Conservation (phyloP, 2,113 vertebrate species). For the Dicentrarchus labrax region DNA sequence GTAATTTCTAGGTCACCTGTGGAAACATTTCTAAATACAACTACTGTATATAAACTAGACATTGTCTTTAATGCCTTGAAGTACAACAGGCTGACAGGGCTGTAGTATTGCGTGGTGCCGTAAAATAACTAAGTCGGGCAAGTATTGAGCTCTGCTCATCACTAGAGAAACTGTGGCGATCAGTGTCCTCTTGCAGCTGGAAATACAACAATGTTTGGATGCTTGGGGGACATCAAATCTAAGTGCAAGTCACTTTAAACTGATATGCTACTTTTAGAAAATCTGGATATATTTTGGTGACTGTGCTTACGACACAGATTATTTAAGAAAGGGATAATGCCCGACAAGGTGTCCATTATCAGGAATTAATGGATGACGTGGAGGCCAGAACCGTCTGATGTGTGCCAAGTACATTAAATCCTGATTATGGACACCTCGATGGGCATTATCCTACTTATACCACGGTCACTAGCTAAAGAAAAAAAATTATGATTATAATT, state of each 20-base stretch:
- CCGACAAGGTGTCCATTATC: too few species aligned
- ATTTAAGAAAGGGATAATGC: neutral
- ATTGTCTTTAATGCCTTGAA: constrained; percentile 21
- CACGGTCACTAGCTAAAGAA: too few species aligned
- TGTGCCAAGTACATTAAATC: too few species aligned
- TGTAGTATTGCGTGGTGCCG: constrained; percentile 14
- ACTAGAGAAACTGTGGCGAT: constrained; percentile 17
- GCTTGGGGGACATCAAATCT: neutral
- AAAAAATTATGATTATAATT: too few species aligned
- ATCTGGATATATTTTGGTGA: too few species aligned
- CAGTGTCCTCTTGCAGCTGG: constrained; percentile 9
- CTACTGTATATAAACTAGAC: neutral
- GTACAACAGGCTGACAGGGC: constrained; percentile 38
- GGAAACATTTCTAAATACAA: constrained; percentile 18
- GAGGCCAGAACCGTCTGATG: too few species aligned
- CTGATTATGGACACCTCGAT: too few species aligned
- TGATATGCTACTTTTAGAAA: neutral
- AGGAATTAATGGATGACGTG: too few species aligned
- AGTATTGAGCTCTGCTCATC: constrained; percentile 30
- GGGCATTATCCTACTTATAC: too few species aligned
- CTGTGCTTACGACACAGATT: neutral
- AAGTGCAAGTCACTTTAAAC: neutral
- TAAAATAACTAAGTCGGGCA: constrained; percentile 30
- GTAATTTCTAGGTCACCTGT: constrained; percentile 16
- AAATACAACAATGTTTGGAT: neutral